Evolutionary conservation across 2,888 invertebrate species (phyloP).

Genomic region (Cheilosia pagana): DNA sequence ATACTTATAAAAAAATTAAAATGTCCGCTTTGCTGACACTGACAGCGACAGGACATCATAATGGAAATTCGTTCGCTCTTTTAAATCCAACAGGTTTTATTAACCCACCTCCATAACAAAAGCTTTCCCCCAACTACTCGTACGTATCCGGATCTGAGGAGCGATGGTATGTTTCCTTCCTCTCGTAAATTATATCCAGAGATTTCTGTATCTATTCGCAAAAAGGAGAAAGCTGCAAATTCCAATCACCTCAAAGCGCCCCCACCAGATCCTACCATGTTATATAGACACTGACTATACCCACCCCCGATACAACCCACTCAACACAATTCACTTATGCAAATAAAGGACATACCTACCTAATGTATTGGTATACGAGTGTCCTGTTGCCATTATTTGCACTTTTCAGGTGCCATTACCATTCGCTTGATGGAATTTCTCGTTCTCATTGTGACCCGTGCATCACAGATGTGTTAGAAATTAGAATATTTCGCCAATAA

Average conservation of each 20-base stretch:
- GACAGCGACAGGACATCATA: not conserved
- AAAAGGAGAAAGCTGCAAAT: not conserved
- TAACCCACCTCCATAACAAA: not conserved
- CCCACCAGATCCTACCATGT: not conserved
- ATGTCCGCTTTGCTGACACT: not conserved
- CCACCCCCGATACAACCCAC: not conserved
- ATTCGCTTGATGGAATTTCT: constrained; percentile 14
- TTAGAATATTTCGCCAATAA: constrained; percentile 36
- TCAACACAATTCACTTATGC: constrained; percentile 18
- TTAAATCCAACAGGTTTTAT: constrained; percentile 62
- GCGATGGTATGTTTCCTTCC: not conserved
- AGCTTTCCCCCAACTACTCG: not conserved
- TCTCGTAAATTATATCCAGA: not conserved
- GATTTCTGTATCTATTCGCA: constrained; percentile 29
- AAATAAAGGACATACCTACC: not conserved
- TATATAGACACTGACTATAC: not conserved
- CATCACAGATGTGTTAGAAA: constrained; percentile 8
- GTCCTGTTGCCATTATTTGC: not conserved
- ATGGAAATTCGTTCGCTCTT: constrained; percentile 23
- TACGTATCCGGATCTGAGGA: not conserved
- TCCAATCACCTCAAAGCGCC: not conserved
- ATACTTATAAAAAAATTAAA: not conserved
- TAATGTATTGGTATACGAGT: not conserved
- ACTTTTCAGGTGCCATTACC: not conserved
- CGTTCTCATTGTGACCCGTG: constrained; percentile 28